Evolutionary conservation across 2,113 vertebrate species (phyloP).

Genomic region (Egretta garzetta): DNA sequence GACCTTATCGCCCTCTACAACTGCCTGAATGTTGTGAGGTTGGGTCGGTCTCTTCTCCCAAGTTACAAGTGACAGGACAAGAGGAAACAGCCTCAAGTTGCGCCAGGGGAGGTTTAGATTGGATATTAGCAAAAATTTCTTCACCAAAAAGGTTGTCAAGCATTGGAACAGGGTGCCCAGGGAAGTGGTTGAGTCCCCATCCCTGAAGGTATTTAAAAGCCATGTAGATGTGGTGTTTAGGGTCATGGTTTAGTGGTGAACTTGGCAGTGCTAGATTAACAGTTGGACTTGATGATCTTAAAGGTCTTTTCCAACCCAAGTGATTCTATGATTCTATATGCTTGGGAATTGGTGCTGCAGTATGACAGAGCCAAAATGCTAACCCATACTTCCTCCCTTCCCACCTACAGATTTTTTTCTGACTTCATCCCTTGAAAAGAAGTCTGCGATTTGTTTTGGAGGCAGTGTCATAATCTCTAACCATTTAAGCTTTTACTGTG

Average conservation of each 20-base stretch:
- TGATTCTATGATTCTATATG: neutral
- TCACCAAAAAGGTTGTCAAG: too few relatives aligned
- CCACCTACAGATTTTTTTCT: neutral
- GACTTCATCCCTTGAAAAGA: neutral
- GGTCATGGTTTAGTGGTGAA: neutral
- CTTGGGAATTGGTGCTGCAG: neutral
- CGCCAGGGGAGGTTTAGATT: too few relatives aligned
- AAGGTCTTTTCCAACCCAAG: neutral
- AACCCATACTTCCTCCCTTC: neutral
- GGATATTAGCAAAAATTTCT: too few relatives aligned
- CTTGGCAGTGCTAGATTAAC: neutral
- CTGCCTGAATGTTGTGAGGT: neutral
- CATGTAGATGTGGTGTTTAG: neutral
- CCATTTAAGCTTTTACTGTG: neutral
- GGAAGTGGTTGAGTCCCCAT: too few relatives aligned
- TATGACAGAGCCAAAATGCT: neutral
- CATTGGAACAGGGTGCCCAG: too few relatives aligned
- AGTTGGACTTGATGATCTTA: neutral
- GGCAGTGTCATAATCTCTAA: neutral
- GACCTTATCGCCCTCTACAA: neutral
- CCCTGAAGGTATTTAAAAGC: too few relatives aligned
- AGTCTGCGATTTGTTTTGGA: neutral
- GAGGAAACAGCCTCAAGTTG: too few relatives aligned
- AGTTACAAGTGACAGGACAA: neutral
- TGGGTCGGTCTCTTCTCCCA: neutral